phyloP scores from a whole-genome alignment of 2,888 invertebrate genomes.

The Lobophora halterata region DNA sequence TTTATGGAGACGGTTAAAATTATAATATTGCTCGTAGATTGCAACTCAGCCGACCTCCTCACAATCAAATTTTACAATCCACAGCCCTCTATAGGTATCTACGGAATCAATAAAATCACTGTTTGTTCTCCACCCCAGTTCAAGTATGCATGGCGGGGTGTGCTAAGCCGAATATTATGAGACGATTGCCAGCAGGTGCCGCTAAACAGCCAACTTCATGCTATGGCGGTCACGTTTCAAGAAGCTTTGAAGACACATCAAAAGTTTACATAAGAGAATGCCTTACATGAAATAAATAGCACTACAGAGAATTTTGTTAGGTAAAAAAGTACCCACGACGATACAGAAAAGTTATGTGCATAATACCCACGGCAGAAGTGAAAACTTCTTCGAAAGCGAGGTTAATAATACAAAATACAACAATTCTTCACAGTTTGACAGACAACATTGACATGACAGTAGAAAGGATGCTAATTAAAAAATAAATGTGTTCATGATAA shows the following conservation, averaged over 20 bases:
- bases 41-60: slow-evolving; percentile 17
- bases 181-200: slow-evolving; percentile 74
- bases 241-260: slow-evolving; percentile 24
- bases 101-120: slow-evolving; percentile 30
- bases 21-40: no score
- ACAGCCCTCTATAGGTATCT: slow-evolving; percentile 29
- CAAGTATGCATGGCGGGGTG: slow-evolving; percentile 41
- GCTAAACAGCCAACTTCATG: slow-evolving; percentile 70
- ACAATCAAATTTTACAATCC: slow-evolving; percentile 20
- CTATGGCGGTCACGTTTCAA: slow-evolving; percentile 50
- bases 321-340: no score
- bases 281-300: background rate
- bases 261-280: slow-evolving; percentile 19
- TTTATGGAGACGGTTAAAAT: no score
- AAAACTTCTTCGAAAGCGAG: no score
- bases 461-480: no score
- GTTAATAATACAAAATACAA: no score
- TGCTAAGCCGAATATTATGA: slow-evolving; percentile 82
- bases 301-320: no score
- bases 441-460: no score
- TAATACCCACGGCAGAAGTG: no score
- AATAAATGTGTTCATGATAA: no score
- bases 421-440: no score
- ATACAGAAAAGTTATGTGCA: slow-evolving; percentile 2
- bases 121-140: slow-evolving; percentile 28